A percentile compares a stretch with the other conserved stretches of the same genome.
Evolutionary conservation across 2,888 invertebrate genomes (phyloP).

Genomic region (Resseliella maxima): DNA sequence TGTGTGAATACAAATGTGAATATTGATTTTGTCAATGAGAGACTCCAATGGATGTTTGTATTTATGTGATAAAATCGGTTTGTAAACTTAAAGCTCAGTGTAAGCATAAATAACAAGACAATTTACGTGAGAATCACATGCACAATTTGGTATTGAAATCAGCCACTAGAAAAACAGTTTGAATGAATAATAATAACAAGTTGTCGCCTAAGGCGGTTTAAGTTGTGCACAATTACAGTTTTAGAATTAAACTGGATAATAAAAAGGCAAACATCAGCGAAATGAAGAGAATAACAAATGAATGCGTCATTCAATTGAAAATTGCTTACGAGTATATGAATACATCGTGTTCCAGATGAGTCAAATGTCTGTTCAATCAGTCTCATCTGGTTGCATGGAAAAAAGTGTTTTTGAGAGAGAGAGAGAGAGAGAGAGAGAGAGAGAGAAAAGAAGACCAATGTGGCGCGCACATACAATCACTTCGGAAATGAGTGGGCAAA

Average conservation of each 20-base stretch:
- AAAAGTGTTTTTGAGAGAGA: too few relatives aligned
- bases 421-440: background rate
- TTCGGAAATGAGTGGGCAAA: constrained; percentile 43
- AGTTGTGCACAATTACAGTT: constrained; percentile 41
- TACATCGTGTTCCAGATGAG: constrained; percentile 5
- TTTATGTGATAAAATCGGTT: constrained; percentile 3
- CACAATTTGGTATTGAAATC: background rate
- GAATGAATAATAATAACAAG: constrained; percentile 24
- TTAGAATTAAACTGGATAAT: constrained; percentile 46
- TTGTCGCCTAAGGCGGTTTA: constrained; percentile 1
- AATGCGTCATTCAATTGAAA: constrained; percentile 6
- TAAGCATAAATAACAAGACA: constrained; percentile 13
- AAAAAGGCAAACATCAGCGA: constrained; percentile 46
- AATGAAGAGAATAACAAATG: constrained; percentile 48
- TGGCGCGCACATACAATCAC: background rate
- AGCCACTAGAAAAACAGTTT: constrained; percentile 47
- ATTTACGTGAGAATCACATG: constrained; percentile 37
- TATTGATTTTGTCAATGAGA: constrained; percentile 35
- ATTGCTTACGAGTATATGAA: background rate
- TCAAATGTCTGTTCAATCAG: constrained; percentile 14
- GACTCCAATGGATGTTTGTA: too few relatives aligned
- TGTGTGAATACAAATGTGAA: constrained; percentile 31
- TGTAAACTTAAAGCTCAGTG: background rate
- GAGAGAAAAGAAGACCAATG: background rate
- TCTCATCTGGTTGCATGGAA: background rate